Base-by-base conservation (phyloP, 1,140 invertebrate species). In the Trypoxylus dichotomus region DNA sequence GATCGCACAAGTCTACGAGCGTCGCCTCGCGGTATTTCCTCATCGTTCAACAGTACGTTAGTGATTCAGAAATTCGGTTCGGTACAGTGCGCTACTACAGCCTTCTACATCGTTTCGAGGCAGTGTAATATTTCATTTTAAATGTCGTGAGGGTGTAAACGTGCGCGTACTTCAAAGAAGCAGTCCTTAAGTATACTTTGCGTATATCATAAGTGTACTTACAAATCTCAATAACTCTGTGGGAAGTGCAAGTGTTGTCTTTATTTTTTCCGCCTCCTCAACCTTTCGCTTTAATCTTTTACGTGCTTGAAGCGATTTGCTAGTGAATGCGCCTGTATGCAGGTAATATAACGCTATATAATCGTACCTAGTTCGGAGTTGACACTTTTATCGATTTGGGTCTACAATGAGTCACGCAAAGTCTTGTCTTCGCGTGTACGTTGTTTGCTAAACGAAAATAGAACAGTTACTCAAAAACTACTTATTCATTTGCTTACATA, bases 191-290 rank as follows among this genome's bases (percentile, higher is more conserved):
- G 27, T 68, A 68, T 68, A 68, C 21, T 27, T 29, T 13, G 21
- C 19, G 60, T 68, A 68, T 68, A 68, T 68, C 19, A 68, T 68
- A 68, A 68, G 60, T 68, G 60, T 24, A 68, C 60, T 68, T 58
- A 5, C 10, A 58, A 13, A 58, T 11, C 47, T 2, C 2, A n/a
- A 68, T 68, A 27, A 8, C 24, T 27, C 27, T 27, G 60, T 68
- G 60, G 6, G 15, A 54, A 7, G 47, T 54, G 47, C 13, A 24
- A 68, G 60, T 68, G 60, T 68, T 27, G 19, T 29, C 27, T 68
- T 8, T 13, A 27, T 25, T 15, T 29, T 27, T 25, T 13, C 19
- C n/a, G n/a, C n/a, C n/a, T n/a, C n/a, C n/a, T n/a, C n/a, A n/a
- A n/a, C n/a, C 13, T 68, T 68, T 15, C 60, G 60, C 24, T 68